Evolutionary conservation across 2,888 invertebrate genomes (phyloP).

Genomic region (Dysmachus trigonus): DNA sequence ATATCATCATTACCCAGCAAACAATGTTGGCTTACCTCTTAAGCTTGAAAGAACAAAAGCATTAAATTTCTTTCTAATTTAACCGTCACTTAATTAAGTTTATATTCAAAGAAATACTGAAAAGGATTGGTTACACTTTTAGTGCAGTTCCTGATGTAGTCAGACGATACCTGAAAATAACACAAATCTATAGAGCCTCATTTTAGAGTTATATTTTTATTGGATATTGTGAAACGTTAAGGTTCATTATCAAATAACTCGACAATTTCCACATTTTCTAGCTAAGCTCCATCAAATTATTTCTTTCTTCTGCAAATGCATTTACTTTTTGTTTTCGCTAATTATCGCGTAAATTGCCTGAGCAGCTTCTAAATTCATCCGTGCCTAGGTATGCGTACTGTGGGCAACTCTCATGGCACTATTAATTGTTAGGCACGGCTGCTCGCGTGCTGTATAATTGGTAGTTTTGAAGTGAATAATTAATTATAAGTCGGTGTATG

Average conservation of each 20-base stretch:
- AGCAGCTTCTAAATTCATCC: neutral
- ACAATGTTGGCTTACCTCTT: neutral
- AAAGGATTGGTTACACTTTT: neutral
- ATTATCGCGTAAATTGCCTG: neutral
- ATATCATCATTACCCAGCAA: neutral
- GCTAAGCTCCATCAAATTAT: neutral
- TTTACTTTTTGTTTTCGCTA: neutral
- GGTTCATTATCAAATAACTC: neutral
- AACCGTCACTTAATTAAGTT: neutral
- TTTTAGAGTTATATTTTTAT: neutral
- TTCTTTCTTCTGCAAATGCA: neutral
- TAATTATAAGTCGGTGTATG: neutral
- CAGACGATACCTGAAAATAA: neutral
- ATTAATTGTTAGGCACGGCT: neutral
- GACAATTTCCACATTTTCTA: neutral
- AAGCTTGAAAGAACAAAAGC: neutral
- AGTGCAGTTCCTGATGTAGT: neutral
- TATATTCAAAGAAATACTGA: neutral
- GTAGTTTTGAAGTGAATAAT: neutral
- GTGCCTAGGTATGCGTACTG: neutral
- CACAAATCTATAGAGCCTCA: neutral
- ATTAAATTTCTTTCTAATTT: neutral
- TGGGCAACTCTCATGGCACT: neutral
- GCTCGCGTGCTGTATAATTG: constrained; percentile 2
- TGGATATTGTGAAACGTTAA: neutral